Evolutionary conservation across 2,797 vertebrate genomes (phyloP).

Genomic region (Simalia tracyae): DNA sequence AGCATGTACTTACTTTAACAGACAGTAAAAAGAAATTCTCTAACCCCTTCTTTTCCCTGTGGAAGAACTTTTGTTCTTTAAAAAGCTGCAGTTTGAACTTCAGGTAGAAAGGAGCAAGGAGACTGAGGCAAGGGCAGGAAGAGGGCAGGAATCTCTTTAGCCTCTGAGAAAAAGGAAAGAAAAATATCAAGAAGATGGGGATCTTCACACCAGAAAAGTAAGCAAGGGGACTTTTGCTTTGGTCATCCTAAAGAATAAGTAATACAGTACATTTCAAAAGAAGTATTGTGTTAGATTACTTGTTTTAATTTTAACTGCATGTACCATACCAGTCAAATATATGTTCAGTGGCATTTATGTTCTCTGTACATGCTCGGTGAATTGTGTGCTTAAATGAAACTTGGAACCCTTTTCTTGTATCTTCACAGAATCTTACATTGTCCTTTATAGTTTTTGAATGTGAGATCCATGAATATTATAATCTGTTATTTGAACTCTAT

Average conservation of each 20-base stretch:
- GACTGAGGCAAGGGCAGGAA: not conserved
- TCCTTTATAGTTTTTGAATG: not conserved
- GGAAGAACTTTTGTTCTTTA: not conserved
- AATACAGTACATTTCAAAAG: not conserved
- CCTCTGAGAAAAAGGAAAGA: not conserved
- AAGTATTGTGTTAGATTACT: not conserved
- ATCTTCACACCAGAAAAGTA: not conserved
- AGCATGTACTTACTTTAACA: not conserved
- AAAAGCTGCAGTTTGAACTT: not conserved
- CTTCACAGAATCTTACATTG: not conserved
- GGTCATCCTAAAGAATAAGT: not conserved
- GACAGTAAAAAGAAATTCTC: not conserved
- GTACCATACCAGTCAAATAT: not conserved
- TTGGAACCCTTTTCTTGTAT: not conserved
- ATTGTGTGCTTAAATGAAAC: not conserved
- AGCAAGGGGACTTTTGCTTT: not conserved
- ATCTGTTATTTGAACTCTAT: not conserved
- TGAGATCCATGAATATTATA: not conserved
- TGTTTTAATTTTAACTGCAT: not conserved
- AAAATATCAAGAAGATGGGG: not conserved
- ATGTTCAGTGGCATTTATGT: not conserved
- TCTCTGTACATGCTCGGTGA: not conserved
- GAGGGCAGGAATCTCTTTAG: not conserved
- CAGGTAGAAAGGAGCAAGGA: not conserved
- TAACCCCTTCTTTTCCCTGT: not conserved